These are phyloP conservation scores for Setipinna tenuifilis DNA, from an alignment of 2,797 vertebrate species.

Conservation along the genomic window DNA sequence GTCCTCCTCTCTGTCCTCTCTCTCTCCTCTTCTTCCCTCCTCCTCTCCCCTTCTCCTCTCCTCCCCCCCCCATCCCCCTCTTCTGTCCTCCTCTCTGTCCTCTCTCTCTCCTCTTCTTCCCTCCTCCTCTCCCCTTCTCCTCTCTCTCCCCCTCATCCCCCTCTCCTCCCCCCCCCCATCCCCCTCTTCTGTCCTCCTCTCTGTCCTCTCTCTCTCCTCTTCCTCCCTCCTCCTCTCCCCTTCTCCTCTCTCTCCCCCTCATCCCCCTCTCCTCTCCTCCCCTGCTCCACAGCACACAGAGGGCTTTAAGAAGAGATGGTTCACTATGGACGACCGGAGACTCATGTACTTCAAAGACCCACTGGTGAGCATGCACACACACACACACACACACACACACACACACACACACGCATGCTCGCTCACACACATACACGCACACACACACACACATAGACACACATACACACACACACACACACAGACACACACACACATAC, in stretches of 20 bases:
- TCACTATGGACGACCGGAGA: conserved; percentile 95
- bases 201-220: too few species aligned
- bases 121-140: background rate
- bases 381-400: background rate
- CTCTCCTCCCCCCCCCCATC: background rate
- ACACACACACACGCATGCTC: background rate
- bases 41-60: background rate
- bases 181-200: background rate
- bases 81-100: background rate
- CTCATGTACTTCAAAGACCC: conserved; percentile 99
- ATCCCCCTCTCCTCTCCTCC: too few species aligned
- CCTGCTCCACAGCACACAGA: conserved; percentile 85
- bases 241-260: background rate
- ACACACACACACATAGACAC: conserved; percentile 5
- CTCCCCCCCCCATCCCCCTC: too few species aligned
- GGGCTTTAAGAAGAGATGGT: conserved; percentile 97
- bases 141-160: background rate
- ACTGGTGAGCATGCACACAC: conserved; percentile 78
- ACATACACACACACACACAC: background rate
- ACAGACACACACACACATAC: background rate
- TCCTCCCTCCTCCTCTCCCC: too few species aligned
- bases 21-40: background rate
- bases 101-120: background rate
- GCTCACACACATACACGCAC: background rate
- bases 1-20: background rate